A percentile compares a stretch with the other conserved stretches of the same genome.
These are phyloP conservation scores for Heteromormyrus szaboi DNA, from an alignment of 2,797 vertebrate species.

Conservation along the genomic window DNA sequence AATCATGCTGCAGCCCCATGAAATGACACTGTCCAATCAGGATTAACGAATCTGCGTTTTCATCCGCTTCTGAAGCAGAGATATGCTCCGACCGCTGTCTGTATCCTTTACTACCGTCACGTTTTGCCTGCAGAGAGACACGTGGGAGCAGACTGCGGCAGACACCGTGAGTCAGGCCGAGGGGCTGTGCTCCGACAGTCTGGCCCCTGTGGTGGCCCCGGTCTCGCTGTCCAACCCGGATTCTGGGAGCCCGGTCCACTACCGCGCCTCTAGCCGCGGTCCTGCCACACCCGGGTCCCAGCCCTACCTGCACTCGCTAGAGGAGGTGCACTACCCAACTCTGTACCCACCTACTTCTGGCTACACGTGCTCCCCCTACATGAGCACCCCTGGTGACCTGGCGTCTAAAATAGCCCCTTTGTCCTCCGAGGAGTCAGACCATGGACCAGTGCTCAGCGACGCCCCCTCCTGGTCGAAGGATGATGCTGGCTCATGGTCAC, in stretches of 20 bases:
- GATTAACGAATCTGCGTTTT: neutral
- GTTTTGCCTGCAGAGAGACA: constrained; percentile 59
- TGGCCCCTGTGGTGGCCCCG: constrained; percentile 42
- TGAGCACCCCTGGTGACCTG: constrained; percentile 56
- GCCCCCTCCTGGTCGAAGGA: constrained; percentile 65
- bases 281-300: constrained; percentile 49
- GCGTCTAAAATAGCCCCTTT: constrained; percentile 54
- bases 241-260: constrained; percentile 42
- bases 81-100: neutral
- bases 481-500: constrained; percentile 64
- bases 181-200: constrained; percentile 46
- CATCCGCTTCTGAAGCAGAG: neutral
- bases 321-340: constrained; percentile 61
- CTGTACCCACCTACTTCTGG: constrained; percentile 53
- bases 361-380: constrained; percentile 58
- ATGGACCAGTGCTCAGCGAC: constrained; percentile 47
- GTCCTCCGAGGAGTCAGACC: constrained; percentile 48
- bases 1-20: neutral
- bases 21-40: neutral
- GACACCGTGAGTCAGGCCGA: constrained; percentile 61
- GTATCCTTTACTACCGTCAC: neutral
- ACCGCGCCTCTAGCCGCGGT: constrained; percentile 46
- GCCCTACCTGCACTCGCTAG: constrained; percentile 62
- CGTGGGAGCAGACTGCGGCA: constrained; percentile 65
- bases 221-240: constrained; percentile 56